phyloP scores from a whole-genome alignment of 2,888 invertebrate genomes.

The Matsumyia berberina region DNA sequence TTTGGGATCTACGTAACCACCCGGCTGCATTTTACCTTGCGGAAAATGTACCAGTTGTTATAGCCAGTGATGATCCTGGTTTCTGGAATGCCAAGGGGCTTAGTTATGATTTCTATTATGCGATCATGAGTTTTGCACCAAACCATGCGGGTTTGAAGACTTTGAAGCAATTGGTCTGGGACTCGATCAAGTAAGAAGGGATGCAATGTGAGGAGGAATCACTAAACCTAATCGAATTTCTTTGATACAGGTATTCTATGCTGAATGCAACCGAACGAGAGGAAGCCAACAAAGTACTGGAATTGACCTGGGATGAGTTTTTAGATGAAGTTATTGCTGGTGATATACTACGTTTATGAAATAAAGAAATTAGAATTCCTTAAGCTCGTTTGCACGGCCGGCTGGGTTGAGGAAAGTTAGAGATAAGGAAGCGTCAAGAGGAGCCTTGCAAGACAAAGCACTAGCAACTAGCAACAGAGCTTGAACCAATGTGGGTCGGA shows the following conservation, averaged over 20 bases:
- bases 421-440: too few species aligned
- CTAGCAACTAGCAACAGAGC: too few species aligned
- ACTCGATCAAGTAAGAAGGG: conserved; percentile 85
- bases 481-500: too few species aligned
- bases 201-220: background rate
- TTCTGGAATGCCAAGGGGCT: conserved; percentile 87
- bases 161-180: conserved; percentile 87
- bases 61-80: conserved; percentile 88
- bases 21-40: conserved; percentile 86
- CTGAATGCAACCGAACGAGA: conserved; percentile 78
- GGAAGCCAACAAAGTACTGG: conserved; percentile 78
- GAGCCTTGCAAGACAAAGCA: too few species aligned
- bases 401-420: too few species aligned
- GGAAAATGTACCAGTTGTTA: conserved; percentile 86
- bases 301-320: conserved; percentile 80
- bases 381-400: too few species aligned
- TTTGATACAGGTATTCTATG: conserved; percentile 78
- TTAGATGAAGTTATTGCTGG: conserved; percentile 49
- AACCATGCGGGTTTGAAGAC: conserved; percentile 86
- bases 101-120: conserved; percentile 88
- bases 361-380: conserved; percentile 13
- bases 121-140: conserved; percentile 88
- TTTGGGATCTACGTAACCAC: conserved; percentile 88
- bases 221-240: background rate
- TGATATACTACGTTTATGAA: conserved; percentile 3